These are phyloP conservation scores for Alcedo quadribrachys DNA, from an alignment of 2,797 vertebrate species.

Conservation along the genomic window DNA sequence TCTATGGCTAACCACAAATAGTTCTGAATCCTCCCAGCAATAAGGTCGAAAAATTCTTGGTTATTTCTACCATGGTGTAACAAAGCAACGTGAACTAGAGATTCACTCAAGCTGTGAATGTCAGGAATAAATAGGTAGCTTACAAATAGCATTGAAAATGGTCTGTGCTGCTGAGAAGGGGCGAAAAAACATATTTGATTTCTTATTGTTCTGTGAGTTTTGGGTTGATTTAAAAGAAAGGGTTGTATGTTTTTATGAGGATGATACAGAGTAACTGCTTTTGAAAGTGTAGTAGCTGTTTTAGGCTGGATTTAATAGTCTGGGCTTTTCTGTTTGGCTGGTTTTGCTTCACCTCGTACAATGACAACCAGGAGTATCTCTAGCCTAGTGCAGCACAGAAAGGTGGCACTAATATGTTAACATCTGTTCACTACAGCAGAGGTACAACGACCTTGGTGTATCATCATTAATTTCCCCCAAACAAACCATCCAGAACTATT, in stretches of 20 bases:
- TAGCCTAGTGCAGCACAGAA: background rate
- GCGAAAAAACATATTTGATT: background rate
- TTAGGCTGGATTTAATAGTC: background rate
- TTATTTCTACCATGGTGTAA: background rate
- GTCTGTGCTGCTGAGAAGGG: conserved; percentile 5
- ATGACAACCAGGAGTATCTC: background rate
- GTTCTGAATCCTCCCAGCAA: background rate
- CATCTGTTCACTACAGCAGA: conserved; percentile 62
- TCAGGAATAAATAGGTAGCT: conserved; percentile 40
- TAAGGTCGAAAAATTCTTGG: conserved; percentile 7
- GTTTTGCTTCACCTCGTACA: background rate
- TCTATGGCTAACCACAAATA: background rate
- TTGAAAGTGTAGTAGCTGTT: background rate
- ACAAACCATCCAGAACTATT: conserved; percentile 68
- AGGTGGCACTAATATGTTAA: conserved; percentile 53
- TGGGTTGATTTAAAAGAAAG: background rate
- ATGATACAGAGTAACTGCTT: background rate
- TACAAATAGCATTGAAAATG: conserved; percentile 22
- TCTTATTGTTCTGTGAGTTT: conserved; percentile 11
- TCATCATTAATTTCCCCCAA: conserved; percentile 73
- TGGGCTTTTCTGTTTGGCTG: background rate
- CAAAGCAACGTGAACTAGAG: background rate
- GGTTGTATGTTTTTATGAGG: background rate
- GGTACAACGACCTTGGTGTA: conserved; percentile 58
- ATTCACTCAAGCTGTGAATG: background rate